Evolutionary conservation across 2,113 vertebrate genomes (phyloP).

Genomic region (Tupaia tana): DNA sequence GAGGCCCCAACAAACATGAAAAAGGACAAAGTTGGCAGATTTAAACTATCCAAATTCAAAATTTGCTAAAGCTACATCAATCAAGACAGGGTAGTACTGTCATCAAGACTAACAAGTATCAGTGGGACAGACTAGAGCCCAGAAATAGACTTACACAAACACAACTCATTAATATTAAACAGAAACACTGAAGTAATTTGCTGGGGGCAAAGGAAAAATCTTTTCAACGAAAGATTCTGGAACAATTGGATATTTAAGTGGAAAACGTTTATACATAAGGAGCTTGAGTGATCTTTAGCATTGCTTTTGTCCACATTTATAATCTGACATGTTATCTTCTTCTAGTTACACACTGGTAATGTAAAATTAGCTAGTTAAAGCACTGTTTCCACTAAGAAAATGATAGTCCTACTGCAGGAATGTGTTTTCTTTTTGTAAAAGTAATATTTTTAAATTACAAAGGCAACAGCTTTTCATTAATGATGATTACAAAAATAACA

Average conservation of each 20-base stretch:
- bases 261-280: neutral
- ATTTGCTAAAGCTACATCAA: neutral
- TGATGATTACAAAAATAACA: neutral
- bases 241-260: neutral
- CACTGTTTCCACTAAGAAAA: neutral
- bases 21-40: neutral
- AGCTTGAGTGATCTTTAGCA: neutral
- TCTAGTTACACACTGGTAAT: neutral
- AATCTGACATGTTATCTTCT: neutral
- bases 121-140: neutral
- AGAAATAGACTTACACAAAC: neutral
- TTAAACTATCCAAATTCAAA: neutral
- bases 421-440: conserved; percentile 45
- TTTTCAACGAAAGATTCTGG: neutral
- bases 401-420: neutral
- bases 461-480: neutral
- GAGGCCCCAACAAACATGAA: neutral
- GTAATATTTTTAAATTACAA: conserved; percentile 11
- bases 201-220: neutral
- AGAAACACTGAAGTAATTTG: neutral
- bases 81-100: neutral
- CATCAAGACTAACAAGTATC: neutral
- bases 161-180: neutral
- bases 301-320: neutral
- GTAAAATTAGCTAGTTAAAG: neutral